Conservation (phyloP, 2,113 vertebrate genomes). For the Chamaea fasciata region DNA sequence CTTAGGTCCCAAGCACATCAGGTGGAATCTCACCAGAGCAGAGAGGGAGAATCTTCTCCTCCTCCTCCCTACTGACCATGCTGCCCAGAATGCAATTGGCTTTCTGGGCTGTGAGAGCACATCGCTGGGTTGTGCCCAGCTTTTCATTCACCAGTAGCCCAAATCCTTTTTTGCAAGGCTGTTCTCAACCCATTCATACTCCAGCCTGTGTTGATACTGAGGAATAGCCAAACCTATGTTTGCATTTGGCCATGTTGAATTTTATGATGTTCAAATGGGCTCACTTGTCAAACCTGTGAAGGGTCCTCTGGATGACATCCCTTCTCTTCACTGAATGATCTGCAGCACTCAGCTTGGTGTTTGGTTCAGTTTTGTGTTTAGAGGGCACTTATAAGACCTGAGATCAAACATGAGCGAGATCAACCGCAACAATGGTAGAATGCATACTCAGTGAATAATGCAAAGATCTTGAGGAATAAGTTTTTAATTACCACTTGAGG, state of each 20-base stretch:
- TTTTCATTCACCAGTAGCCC: not conserved
- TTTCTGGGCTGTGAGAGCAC: fast-evolving
- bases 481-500: not conserved
- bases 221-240: not conserved
- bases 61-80: fast-evolving
- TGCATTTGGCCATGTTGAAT: not conserved
- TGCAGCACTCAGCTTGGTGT: not conserved
- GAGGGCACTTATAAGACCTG: not conserved
- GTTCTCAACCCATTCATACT: not conserved
- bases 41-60: not conserved
- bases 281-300: not conserved
- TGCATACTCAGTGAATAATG: fast-evolving
- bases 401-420: not conserved
- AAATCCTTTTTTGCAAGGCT: not conserved
- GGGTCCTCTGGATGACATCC: not conserved
- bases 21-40: not conserved
- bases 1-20: not conserved
- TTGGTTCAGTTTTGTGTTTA: not conserved
- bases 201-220: not conserved
- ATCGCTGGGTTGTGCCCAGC: fast-evolving
- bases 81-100: not conserved
- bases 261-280: not conserved
- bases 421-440: not conserved
- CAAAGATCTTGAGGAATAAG: not conserved
- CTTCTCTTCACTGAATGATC: fast-evolving